phyloP scores from a whole-genome alignment of 2,888 invertebrate species.

The Argyresthia albistria region DNA sequence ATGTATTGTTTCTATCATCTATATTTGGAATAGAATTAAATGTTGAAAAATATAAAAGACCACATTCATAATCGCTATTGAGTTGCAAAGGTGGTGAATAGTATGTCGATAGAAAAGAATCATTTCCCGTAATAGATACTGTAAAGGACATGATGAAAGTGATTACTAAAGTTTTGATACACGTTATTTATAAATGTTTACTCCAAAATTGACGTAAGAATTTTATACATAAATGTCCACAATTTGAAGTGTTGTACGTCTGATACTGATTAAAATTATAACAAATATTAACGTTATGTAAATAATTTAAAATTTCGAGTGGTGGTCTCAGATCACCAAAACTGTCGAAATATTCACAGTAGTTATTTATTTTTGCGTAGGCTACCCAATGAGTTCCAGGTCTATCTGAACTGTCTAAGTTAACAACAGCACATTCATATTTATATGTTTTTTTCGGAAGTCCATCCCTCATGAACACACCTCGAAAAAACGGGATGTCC shows the following conservation, averaged over 20 bases:
- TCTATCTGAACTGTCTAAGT: slow-evolving; percentile 19
- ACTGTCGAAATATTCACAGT: slow-evolving; percentile 29
- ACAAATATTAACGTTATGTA: slow-evolving; percentile 6
- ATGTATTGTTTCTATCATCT: slow-evolving; percentile 24
- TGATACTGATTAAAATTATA: slow-evolving; percentile 18
- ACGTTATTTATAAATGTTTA: not conserved
- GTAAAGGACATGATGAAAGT: slow-evolving; percentile 9
- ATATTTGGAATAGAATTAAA: slow-evolving; percentile 24
- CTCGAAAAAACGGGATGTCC: slow-evolving; percentile 13
- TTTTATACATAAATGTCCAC: slow-evolving; percentile 6
- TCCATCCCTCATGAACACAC: slow-evolving; percentile 14
- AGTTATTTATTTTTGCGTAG: slow-evolving; percentile 21
- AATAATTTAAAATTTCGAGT: slow-evolving; percentile 20
- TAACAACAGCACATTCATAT: slow-evolving; percentile 17
- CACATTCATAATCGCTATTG: slow-evolving; percentile 13
- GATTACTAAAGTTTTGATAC: not conserved
- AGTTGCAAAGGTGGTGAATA: slow-evolving; percentile 9
- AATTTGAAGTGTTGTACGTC: not conserved
- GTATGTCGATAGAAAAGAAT: slow-evolving; percentile 11
- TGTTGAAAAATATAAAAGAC: slow-evolving; percentile 12
- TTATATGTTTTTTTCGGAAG: slow-evolving; percentile 15
- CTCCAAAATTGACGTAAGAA: slow-evolving; percentile 2
- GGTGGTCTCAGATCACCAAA: slow-evolving; percentile 29
- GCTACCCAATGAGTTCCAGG: slow-evolving; percentile 33
- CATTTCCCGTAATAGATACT: slow-evolving; percentile 15